Evolutionary conservation across 2,113 vertebrate genomes (phyloP).

Genomic region (Gopherus flavomarginatus): DNA sequence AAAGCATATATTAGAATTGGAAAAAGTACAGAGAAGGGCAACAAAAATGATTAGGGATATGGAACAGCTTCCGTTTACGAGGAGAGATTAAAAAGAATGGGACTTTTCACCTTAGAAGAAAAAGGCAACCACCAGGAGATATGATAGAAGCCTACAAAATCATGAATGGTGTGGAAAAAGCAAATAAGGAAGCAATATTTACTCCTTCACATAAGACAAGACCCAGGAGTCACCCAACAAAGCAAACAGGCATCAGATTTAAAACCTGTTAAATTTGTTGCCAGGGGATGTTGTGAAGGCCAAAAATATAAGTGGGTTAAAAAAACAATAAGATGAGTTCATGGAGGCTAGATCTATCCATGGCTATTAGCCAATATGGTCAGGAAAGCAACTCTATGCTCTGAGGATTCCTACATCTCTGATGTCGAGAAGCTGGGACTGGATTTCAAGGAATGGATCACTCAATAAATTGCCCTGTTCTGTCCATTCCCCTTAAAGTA

Average conservation of each 20-base stretch:
- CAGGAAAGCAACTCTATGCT: not conserved
- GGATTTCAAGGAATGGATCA: not conserved
- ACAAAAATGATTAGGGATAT: not conserved
- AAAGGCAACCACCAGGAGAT: not conserved
- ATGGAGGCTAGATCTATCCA: not conserved
- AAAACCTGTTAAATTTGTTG: not conserved
- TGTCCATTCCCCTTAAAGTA: not conserved
- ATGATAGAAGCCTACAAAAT: not conserved
- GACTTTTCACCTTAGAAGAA: not conserved
- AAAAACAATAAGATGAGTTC: not conserved
- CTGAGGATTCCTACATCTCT: not conserved
- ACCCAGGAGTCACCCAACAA: not conserved
- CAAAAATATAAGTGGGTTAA: not conserved
- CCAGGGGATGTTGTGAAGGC: no score
- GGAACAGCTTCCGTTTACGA: not conserved
- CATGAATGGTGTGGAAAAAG: not conserved
- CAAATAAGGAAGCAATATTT: no score
- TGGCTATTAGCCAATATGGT: not conserved
- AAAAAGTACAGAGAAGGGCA: not conserved
- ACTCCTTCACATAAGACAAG: no score
- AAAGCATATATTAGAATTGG: not conserved
- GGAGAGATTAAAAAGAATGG: not conserved
- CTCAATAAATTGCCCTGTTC: not conserved
- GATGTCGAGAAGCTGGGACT: not conserved
- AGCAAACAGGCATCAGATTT: not conserved